A percentile compares a stretch with the other conserved stretches of the same genome.
Conservation (phyloP, 2,797 vertebrate species). For the Myripristis murdjan region DNA sequence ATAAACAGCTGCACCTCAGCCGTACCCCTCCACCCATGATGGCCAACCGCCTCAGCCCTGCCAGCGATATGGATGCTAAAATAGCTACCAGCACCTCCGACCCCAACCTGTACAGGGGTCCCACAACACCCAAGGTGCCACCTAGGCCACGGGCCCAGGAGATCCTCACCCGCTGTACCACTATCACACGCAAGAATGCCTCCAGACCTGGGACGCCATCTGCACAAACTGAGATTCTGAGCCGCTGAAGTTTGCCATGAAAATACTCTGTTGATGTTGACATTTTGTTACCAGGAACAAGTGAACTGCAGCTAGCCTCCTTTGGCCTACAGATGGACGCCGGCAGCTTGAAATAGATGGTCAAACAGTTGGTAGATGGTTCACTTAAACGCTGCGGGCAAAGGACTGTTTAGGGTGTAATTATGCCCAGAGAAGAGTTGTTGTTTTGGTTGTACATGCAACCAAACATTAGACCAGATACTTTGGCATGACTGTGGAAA, state of each 20-base stretch:
- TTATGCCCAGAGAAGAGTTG: not conserved
- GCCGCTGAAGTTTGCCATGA: slow-evolving; percentile 24
- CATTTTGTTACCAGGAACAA: too few species aligned
- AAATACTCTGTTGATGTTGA: not conserved
- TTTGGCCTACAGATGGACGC: not conserved
- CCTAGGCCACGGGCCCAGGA: slow-evolving; percentile 80
- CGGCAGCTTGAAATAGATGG: not conserved
- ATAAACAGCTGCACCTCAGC: slow-evolving; percentile 34
- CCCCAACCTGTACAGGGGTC: slow-evolving; percentile 67
- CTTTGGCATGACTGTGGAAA: not conserved
- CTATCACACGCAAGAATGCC: slow-evolving; percentile 84
- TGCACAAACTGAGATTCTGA: not conserved
- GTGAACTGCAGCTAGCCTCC: not conserved
- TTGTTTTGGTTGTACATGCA: not conserved
- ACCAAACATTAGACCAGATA: not conserved
- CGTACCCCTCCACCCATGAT: slow-evolving; percentile 33
- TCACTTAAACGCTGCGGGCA: not conserved
- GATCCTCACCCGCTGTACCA: slow-evolving; percentile 88
- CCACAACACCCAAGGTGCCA: slow-evolving; percentile 83
- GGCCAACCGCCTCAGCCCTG: slow-evolving; percentile 48
- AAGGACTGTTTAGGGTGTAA: not conserved
- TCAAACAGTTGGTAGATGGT: not conserved
- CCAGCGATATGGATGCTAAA: rapidly evolving
- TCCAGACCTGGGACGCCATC: not conserved
- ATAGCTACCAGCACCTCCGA: slow-evolving; percentile 71